These are phyloP conservation scores for Allolobophora icterica DNA, from an alignment of 2,888 invertebrate species.

Conservation along the genomic window DNA sequence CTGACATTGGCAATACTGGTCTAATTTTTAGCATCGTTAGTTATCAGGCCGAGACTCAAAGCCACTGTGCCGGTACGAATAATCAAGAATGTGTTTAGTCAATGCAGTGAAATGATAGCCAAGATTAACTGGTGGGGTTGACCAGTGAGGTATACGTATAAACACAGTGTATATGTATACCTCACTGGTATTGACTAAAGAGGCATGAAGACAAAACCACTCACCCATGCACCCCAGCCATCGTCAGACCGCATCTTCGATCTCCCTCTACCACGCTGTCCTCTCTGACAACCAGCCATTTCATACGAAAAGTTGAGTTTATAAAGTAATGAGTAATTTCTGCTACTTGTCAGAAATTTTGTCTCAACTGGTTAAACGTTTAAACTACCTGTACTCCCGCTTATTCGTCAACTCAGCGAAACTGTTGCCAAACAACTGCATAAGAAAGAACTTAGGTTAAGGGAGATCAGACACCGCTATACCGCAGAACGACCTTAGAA, in stretches of 20 bases:
- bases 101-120: too few species aligned
- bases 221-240: constrained; percentile 31
- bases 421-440: not conserved
- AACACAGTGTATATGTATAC: too few species aligned
- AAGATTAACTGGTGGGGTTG: too few species aligned
- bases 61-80: too few species aligned
- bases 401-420: not conserved
- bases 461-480: not conserved
- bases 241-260: constrained; percentile 29
- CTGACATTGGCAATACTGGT: too few species aligned
- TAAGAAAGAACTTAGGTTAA: not conserved
- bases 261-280: constrained; percentile 23
- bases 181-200: not conserved
- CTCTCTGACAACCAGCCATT: constrained; percentile 20
- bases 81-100: too few species aligned
- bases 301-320: not conserved
- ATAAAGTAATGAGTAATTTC: not conserved
- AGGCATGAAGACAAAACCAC: not conserved
- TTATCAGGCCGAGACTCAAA: too few species aligned
- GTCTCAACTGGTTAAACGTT: not conserved
- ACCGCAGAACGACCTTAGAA: too few species aligned
- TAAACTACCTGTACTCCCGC: not conserved
- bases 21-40: too few species aligned
- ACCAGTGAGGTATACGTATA: too few species aligned
- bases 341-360: not conserved